Percentiles rank a stretch among this genome's conserved stretches.
phyloP scores from a whole-genome alignment of 2,113 vertebrate genomes.

The Nycticryphes semicollaris region DNA sequence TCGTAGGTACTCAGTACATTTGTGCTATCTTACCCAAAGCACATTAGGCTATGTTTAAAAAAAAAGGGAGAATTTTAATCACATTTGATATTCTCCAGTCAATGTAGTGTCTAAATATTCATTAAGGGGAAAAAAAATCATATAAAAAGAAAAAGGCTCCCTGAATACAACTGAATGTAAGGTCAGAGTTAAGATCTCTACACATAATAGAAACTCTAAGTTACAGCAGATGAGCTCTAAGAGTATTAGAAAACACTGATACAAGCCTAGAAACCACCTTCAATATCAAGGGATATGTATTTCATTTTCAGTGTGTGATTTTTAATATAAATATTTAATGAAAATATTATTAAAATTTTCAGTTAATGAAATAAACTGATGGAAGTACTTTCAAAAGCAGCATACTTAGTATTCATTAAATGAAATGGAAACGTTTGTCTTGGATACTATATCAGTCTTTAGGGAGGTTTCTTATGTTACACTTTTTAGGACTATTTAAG shows the following conservation, averaged over 20 bases:
- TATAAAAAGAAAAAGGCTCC: conserved; percentile 7
- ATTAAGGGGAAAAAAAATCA: conserved; percentile 7
- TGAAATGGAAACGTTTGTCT: conserved; percentile 60
- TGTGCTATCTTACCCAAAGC: neutral
- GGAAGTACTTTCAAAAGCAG: neutral
- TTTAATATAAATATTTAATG: conserved; percentile 73
- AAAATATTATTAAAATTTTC: conserved; percentile 74
- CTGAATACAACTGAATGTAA: conserved; percentile 36
- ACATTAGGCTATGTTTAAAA: neutral
- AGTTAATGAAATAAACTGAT: conserved; percentile 66
- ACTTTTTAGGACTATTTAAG: conserved; percentile 48
- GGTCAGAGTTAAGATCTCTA: conserved; percentile 39
- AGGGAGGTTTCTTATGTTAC: conserved; percentile 43
- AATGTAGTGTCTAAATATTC: neutral
- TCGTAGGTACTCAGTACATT: neutral
- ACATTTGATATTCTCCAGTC: conserved; percentile 18
- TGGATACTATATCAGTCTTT: conserved; percentile 51
- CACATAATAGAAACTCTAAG: conserved; percentile 49
- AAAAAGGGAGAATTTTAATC: neutral
- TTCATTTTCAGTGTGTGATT: conserved; percentile 65
- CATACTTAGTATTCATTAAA: conserved; percentile 61
- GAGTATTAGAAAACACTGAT: conserved; percentile 21
- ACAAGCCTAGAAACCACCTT: conserved; percentile 43
- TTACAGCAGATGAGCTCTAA: conserved; percentile 23
- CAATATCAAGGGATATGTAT: conserved; percentile 51